A percentile compares a stretch with the other conserved stretches of the same genome.
Conservation (phyloP, 1,140 invertebrate genomes). For the Stenopsyche tienmushanensis region DNA sequence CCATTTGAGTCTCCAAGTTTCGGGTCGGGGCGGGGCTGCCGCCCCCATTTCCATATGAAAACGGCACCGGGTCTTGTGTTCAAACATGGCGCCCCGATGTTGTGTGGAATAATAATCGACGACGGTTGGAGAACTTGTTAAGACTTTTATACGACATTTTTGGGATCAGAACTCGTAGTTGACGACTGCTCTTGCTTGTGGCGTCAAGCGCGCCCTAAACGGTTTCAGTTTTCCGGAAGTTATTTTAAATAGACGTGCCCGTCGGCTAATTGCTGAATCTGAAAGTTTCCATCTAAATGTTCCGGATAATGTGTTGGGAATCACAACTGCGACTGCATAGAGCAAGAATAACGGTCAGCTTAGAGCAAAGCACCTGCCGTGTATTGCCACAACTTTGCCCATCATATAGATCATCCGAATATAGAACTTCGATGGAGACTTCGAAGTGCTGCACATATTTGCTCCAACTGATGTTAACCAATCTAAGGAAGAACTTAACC, state of each 20-base stretch:
- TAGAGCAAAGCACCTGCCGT: too few species aligned
- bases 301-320: not conserved
- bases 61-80: not conserved
- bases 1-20: slow-evolving; percentile 34
- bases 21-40: slow-evolving; percentile 4
- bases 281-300: not conserved
- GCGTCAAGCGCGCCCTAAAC: not conserved
- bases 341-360: too few species aligned
- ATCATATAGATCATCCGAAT: too few species aligned
- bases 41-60: slow-evolving; percentile 28
- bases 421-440: too few species aligned
- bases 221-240: not conserved
- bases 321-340: not conserved
- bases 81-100: slow-evolving; percentile 8
- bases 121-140: not conserved
- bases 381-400: too few species aligned
- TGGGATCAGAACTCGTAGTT: too few species aligned
- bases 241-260: not conserved
- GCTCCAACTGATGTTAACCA: too few species aligned
- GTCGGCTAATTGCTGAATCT: not conserved
- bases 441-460: too few species aligned
- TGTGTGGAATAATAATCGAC: slow-evolving; percentile 7
- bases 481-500: too few species aligned
- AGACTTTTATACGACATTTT: not conserved
- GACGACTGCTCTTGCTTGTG: too few species aligned